Evolutionary conservation across 2,888 invertebrate species (phyloP), one percentile per base, ranked within the genome.

Genomic region (Lobophora halterata): DNA sequence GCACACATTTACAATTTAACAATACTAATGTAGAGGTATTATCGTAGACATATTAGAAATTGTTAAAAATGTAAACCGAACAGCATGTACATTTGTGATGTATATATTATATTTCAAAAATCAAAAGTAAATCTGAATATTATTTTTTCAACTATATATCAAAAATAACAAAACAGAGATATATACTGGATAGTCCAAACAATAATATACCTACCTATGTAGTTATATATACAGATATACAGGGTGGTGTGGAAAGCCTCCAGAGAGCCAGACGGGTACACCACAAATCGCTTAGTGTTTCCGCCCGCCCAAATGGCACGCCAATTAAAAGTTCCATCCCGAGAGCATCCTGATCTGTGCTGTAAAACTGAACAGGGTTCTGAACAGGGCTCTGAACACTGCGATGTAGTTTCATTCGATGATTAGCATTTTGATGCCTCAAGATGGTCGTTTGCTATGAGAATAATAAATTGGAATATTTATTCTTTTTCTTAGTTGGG

Each of bases 291-390:
- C 85, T 87, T 86, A 86, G 82, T 79, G 79, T 75, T 76, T 71
- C 65, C 81, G 73, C 80, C 79, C 78, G 75, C 69, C 72, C 80
- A 88, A 88, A 88, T 88, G 87, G 83, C 87, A 82, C 77, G 74
- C 81, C 88, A 88, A 88, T 88, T 88, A 88, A 88, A 88, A 88
- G 83, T 88, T 88, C 76, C 71, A 68, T 77, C 79, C 82, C 85
- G 49, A 57, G 77, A 66, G 79, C 77, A 79, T 80, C 48, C 48
- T 53, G 53, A 79, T 76, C 78, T 63, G 54, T 71, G 81, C 79
- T 81, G 83, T 83, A 82, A 83, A 83, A 81, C 80, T 77, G 79
- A 82, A 71, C 80, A 79, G n/a, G n/a, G n/a, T n/a, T 71, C 73
- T 75, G 75, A 76, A 69, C 73, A 67, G 59, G 25, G 18, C n/a